Base-by-base conservation (phyloP, 2,797 vertebrate species). In the Epinephelus coioides region DNA sequence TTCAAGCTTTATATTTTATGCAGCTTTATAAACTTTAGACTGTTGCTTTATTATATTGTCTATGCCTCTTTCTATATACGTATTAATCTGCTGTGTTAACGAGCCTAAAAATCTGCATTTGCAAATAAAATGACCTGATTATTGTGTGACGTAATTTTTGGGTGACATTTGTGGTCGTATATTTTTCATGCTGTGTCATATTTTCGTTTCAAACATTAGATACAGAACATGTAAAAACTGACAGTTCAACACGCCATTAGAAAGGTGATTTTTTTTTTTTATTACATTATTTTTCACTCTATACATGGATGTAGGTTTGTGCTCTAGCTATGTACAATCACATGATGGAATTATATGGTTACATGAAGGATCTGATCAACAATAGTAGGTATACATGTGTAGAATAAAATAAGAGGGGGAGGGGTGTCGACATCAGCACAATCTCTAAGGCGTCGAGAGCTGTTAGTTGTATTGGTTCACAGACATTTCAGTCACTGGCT, bases 241-340 rank as follows among this genome's bases (percentile, higher is more conserved):
- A 85, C 49, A 82, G 49, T 25, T 78, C 14, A 50, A 56, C 61
- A 49, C 11, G 13, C n/a, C n/a, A 4, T 84, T 82, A 86, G 67
- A 89, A 90, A 88, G 56, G 51, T 69, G n/a, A 78, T 78, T 71
- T 70, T 25, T 71, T 70, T 25, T 23, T 60, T 82, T 88, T 84
- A 88, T 86, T 88, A 65, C 59, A 82, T 73, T 40, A 17, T 44
- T 55, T 66, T 18, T 76, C 65, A 63, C 62, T 61, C 46, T 73
- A 72, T 73, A 85, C 78, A 81, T 13, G 54, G 30, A 59, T 64
- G 75, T 60, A 62, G 44, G 56, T 72, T 27, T 69, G 69, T 78
- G 60, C 38, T 76, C 63, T 76, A 81, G 27, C 40, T 87, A 86
- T 88, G 50, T 90, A 92, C 88, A 93, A 86, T 86, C 80, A 91